Evolutionary conservation across 2,113 vertebrate genomes (phyloP), one percentile per base, ranked within the genome.

Genomic region (Coptodon rendalli): DNA sequence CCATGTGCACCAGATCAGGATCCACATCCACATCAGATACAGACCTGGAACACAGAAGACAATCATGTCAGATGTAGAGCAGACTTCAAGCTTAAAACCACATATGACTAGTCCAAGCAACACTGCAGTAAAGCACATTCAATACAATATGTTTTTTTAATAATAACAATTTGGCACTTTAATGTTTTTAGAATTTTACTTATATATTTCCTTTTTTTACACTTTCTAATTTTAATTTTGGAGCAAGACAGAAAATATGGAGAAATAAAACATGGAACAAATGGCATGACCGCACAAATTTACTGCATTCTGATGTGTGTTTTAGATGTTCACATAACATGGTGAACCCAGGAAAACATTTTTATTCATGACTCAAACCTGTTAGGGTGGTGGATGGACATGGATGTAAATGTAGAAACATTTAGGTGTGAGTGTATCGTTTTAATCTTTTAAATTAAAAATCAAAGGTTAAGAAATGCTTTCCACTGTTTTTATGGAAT

Each of bases 1-100:
- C 98, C 98, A 99, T 97, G 94, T 99, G 98, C 92, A 99, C 97
- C 93, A 99, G 90, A 92, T 98, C 96, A 57, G 97, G 96, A 86
- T 99, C 97, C 61, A 96, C 83, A 1, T 99, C 98, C 93, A 98
- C 97, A 83, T 96, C 97, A 50, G 97, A 96, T 81, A 99, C 96
- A 16, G 98, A 97, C 99, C 99, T 99, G 94, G 31, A 92, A 96
- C 16, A 88, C 52, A 89, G 2, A 84, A 24, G 36, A 61, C 7
- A 43, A 24, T 57, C 2, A 43, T 16, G 45, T 80, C n/a, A 24
- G 6, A 87, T 59, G 27, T 6, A 12, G 1, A 22, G 61, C 22
- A 38, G 8, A 82, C 11, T 16, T 38, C 5, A 38, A 17, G n/a
- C 7, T 19, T n/a, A 31, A 52, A 68, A 57, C 14, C 8, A 54